These are phyloP conservation scores for Garra rufa DNA, from an alignment of 2,113 vertebrate genomes.

Conservation along the genomic window DNA sequence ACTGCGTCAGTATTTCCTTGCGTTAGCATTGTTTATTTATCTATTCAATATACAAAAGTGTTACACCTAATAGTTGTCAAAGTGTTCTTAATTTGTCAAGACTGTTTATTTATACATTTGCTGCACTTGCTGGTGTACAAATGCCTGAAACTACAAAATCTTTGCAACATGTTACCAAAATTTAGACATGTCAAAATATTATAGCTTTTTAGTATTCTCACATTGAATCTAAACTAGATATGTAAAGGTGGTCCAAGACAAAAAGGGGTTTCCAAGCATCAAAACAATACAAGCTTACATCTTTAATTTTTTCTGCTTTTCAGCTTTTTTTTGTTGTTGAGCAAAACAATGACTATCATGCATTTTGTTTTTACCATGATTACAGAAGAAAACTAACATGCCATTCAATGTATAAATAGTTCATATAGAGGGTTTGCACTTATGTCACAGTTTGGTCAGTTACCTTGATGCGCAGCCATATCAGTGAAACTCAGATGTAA, in stretches of 20 bases:
- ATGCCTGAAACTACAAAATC: neutral
- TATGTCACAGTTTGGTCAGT: no score
- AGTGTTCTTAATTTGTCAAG: neutral
- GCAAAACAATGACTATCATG: no score
- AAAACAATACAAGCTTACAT: no score
- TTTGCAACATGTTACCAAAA: neutral
- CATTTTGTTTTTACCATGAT: no score
- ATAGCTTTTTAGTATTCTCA: neutral
- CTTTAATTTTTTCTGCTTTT: no score
- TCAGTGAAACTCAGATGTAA: no score
- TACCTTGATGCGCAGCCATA: no score
- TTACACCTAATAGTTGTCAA: neutral
- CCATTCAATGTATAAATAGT: no score
- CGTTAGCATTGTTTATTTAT: neutral
- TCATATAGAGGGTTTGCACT: no score
- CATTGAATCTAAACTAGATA: neutral
- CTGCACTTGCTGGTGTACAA: neutral
- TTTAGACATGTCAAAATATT: neutral
- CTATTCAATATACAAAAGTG: neutral
- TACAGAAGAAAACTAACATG: no score
- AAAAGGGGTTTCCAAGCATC: no score
- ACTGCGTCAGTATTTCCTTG: conserved; percentile 1
- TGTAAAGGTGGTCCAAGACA: neutral
- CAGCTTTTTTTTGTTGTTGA: no score
- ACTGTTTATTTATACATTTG: neutral